Percentiles rank a stretch among this genome's conserved stretches.
Conservation (phyloP, 2,797 vertebrate genomes). For the Melanotaenia trifasciata region DNA sequence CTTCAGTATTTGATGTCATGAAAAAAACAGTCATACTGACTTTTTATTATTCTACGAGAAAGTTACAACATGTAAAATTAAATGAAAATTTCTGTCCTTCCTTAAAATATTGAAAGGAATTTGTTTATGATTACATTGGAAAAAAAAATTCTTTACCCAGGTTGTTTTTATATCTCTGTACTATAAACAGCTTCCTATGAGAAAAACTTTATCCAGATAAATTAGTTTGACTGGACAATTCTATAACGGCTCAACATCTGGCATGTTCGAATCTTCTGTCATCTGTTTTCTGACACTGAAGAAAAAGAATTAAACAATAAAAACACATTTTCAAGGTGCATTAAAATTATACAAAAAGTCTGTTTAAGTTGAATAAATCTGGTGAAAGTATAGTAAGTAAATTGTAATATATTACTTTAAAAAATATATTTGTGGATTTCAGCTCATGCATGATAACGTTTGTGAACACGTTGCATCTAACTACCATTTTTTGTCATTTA, state of each 20-base stretch:
- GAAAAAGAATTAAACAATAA: background rate
- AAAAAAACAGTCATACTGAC: background rate
- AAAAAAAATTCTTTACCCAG: background rate
- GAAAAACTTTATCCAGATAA: too few relatives aligned
- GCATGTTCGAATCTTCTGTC: background rate
- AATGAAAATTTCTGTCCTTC: background rate
- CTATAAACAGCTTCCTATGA: background rate
- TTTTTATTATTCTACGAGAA: too few relatives aligned
- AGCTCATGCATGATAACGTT: background rate
- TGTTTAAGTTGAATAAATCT: too few relatives aligned
- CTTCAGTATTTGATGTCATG: background rate
- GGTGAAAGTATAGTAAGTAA: background rate
- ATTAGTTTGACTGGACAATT: background rate
- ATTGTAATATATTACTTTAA: background rate
- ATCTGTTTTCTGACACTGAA: background rate
- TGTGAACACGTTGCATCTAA: background rate
- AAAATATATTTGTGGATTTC: background rate
- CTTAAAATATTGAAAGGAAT: background rate
- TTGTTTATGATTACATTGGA: background rate
- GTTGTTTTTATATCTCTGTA: background rate
- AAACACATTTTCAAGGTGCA: background rate
- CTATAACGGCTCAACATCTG: too few relatives aligned
- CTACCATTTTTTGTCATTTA: background rate
- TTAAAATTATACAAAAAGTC: background rate
- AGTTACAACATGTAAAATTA: too few relatives aligned